Base-by-base conservation (phyloP, 2,113 vertebrate genomes). In the Alouatta palliata region DNA sequence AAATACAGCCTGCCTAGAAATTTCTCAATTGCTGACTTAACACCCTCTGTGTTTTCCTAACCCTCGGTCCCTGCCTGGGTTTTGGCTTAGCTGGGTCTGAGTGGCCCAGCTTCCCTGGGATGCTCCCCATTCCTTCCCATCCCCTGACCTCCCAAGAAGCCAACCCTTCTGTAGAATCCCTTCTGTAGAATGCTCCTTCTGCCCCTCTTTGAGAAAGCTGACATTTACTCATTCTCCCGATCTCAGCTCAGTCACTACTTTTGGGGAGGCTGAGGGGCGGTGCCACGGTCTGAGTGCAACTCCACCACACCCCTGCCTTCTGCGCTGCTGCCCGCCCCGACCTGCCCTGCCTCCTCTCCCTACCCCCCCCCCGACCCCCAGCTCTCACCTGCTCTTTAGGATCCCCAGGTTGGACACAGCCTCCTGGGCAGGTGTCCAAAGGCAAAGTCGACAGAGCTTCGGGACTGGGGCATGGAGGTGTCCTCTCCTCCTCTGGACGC, bases 361-460 rank as follows among this genome's bases (percentile, higher is more conserved):
- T 25, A 13, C 3, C 16, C 56, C 7, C 2, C 76, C 10, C 27
- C 12, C 10, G 6, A 85, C 43, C 8, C 54, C 21, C 0, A 0
- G 14, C 25, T 6, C 82, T 37, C 27, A 30, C 30, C 49, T 47
- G 66, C 32, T 32, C 5, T 68, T 61, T 13, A 23, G 40, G 30
- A 19, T 1, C 70, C 25, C 27, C 5, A 16, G 32, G 73, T n/a
- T 54, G 56, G 30, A 35, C 27, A 83, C 56, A 75, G 13, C 43
- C 58, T 82, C 40, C n/a, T 6, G 27, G 23, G 35, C 35, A 9
- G 30, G 17, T 61, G 66, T 66, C 64, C 80, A 45, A 30, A 61
- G 8, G 43, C 6, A 12, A 47, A 80, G 37, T 45, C 61, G 5
- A 32, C n/a, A 10, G 40, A 54, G 30, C 25, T 21, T 58, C 0